phyloP scores from a whole-genome alignment of 2,113 vertebrate species.

The Choloepus hoffmanni region DNA sequence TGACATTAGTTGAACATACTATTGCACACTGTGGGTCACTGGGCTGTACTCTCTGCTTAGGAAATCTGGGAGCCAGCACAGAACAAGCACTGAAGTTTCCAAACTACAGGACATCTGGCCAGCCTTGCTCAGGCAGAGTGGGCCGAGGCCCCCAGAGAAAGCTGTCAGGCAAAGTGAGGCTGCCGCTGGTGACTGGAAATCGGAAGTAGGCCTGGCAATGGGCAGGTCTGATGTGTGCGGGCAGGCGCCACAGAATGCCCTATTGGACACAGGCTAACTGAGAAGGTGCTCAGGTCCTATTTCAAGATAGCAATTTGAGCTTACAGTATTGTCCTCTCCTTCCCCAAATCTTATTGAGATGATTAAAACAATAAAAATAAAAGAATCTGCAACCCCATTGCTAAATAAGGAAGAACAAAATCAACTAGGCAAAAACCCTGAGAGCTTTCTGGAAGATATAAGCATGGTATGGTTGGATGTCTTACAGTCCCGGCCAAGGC shows the following conservation, averaged over 20 bases:
- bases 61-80: background rate
- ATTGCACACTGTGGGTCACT: background rate
- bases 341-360: background rate
- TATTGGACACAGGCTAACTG: background rate
- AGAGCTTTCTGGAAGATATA: background rate
- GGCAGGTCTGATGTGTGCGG: background rate
- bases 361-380: background rate
- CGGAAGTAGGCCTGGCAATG: background rate
- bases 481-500: background rate
- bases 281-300: background rate
- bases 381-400: background rate
- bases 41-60: background rate
- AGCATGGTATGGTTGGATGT: background rate
- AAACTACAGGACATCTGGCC: background rate
- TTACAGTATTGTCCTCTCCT: background rate
- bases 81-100: background rate
- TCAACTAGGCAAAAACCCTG: background rate
- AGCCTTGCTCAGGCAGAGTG: background rate
- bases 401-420: background rate
- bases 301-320: conserved; percentile 19
- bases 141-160: background rate
- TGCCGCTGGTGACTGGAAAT: background rate
- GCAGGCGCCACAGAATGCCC: background rate
- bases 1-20: too few species aligned
- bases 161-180: background rate